These are phyloP conservation scores for Conopomorpha cramerella DNA, from an alignment of 1,140 invertebrate species.

Conservation along the genomic window DNA sequence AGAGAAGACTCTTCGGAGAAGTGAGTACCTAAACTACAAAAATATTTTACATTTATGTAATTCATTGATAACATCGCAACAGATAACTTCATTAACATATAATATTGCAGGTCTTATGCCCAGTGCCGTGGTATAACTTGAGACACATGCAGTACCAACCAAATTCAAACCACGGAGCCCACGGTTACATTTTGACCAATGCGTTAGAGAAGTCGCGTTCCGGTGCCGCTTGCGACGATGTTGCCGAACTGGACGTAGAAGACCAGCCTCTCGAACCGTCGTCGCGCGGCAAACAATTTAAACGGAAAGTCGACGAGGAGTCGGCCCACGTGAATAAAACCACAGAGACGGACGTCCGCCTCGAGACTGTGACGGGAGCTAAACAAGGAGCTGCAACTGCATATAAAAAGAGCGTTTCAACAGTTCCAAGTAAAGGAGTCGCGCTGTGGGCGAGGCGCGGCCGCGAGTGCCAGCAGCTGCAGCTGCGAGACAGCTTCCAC, in stretches of 20 bases:
- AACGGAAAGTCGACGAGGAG: not conserved
- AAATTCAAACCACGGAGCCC: conserved; percentile 30
- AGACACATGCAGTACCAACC: conserved; percentile 46
- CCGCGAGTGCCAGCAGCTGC: conserved; percentile 32
- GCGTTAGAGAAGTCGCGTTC: too few species aligned
- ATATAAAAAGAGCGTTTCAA: not conserved
- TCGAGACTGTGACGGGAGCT: not conserved
- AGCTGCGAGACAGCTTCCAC: conserved; percentile 29
- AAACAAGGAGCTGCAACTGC: not conserved
- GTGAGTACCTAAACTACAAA: too few species aligned
- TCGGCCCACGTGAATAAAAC: not conserved
- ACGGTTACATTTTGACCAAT: conserved; percentile 31
- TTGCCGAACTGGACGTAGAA: not conserved
- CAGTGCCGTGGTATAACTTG: conserved; percentile 36
- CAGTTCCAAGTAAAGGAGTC: conserved; percentile 16
- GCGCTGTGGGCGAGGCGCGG: too few species aligned
- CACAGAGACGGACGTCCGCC: not conserved
- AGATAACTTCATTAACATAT: too few species aligned
- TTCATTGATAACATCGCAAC: too few species aligned
- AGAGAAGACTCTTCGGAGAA: conserved; percentile 43
- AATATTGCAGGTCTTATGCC: conserved; percentile 26
- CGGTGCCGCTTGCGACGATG: not conserved
- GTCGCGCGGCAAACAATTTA: too few species aligned
- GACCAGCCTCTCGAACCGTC: not conserved
- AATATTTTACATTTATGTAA: too few species aligned